Percentiles rank a stretch among this genome's conserved stretches.
These are phyloP conservation scores for Zophobas morio DNA, from an alignment of 1,140 invertebrate genomes.

Conservation along the genomic window DNA sequence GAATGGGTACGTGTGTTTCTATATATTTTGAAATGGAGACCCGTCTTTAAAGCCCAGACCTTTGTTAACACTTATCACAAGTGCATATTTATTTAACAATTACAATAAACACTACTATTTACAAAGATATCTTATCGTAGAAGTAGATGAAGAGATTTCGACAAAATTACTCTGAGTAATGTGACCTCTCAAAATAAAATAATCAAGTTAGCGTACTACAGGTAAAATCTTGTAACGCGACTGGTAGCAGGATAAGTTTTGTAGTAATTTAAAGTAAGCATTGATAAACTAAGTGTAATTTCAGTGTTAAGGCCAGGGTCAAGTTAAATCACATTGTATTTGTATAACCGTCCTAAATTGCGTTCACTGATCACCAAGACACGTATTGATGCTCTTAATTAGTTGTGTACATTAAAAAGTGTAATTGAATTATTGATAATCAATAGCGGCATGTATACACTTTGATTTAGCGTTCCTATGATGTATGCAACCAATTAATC, in stretches of 20 bases:
- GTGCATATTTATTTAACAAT: slow-evolving; percentile 30
- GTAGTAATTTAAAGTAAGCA: not conserved
- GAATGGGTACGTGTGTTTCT: not conserved
- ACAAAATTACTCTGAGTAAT: not conserved
- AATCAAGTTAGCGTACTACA: too few relatives aligned
- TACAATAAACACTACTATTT: slow-evolving; percentile 14
- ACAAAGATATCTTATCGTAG: slow-evolving; percentile 24
- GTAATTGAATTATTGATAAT: slow-evolving; percentile 1
- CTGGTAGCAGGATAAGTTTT: not conserved
- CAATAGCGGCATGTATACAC: not conserved
- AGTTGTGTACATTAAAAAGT: not conserved
- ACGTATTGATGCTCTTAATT: not conserved
- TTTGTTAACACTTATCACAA: slow-evolving; percentile 29
- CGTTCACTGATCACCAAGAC: not conserved
- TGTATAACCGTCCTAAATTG: not conserved
- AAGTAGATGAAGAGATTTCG: slow-evolving; percentile 21
- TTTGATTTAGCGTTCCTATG: not conserved
- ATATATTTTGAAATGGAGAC: not conserved
- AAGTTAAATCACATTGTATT: slow-evolving; percentile 35
- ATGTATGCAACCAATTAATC: slow-evolving; percentile 8
- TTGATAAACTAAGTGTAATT: slow-evolving; percentile 26
- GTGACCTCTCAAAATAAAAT: too few relatives aligned
- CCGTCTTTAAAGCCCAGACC: slow-evolving; percentile 17
- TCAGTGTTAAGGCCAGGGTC: slow-evolving; percentile 37
- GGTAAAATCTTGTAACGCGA: too few relatives aligned